phyloP scores from a whole-genome alignment of 2,888 invertebrate genomes.

The Ophion costatus region DNA sequence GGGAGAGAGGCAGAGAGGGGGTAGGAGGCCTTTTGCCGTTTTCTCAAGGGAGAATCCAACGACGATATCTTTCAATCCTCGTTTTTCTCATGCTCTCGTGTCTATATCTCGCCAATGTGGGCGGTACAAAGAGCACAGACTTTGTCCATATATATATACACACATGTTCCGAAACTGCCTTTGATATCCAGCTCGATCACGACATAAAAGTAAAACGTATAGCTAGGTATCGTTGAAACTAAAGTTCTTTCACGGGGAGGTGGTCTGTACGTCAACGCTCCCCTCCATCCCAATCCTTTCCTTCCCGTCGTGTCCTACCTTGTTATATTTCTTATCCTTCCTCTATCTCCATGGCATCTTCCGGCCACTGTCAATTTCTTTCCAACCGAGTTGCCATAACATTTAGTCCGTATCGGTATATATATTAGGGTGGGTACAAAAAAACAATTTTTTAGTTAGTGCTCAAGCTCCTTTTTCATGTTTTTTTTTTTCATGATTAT shows the following conservation, averaged over 20 bases:
- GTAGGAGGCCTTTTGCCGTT: conserved; percentile 21
- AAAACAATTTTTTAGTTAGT: no score
- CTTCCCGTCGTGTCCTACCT: not conserved
- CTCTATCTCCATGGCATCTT: not conserved
- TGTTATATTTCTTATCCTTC: not conserved
- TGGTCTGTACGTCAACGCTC: conserved; percentile 16
- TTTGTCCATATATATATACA: not conserved
- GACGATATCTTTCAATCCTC: conserved; percentile 38
- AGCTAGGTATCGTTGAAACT: conserved; percentile 30
- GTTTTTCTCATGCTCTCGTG: conserved; percentile 26
- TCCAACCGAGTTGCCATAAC: no score
- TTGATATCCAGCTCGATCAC: conserved; percentile 44
- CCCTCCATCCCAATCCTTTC: not conserved
- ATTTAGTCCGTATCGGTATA: no score
- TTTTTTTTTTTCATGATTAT: no score
- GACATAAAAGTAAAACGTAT: conserved; percentile 38
- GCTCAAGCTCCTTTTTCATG: no score
- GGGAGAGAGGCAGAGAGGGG: not conserved
- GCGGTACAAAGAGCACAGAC: conserved; percentile 5
- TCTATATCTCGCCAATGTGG: conserved; percentile 23
- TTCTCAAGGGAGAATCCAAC: conserved; percentile 44
- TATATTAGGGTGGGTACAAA: no score
- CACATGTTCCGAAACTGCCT: conserved; percentile 41
- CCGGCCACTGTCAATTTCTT: no score
- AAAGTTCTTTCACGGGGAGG: conserved; percentile 27